These are phyloP conservation scores for Drosophila fungiperda DNA, from an alignment of 2,888 invertebrate genomes.

Conservation along the genomic window DNA sequence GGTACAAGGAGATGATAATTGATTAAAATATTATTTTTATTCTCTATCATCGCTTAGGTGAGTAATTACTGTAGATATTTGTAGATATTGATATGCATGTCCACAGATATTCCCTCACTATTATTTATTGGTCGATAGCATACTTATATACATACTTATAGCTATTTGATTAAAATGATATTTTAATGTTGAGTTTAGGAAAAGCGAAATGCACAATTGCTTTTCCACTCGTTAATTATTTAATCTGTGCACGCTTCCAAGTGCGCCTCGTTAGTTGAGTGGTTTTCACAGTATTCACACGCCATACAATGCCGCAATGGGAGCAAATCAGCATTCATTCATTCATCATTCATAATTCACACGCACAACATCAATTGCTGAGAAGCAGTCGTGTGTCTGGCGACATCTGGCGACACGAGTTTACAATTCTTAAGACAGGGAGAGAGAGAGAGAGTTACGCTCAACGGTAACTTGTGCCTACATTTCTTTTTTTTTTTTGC, in stretches of 20 bases:
- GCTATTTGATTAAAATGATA: neutral
- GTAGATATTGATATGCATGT: neutral
- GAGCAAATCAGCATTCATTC: slow-evolving; percentile 13
- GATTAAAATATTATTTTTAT: neutral
- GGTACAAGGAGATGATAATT: neutral
- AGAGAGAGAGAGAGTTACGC: neutral
- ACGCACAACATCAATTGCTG: slow-evolving; percentile 40
- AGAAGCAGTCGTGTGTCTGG: slow-evolving; percentile 22
- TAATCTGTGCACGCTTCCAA: slow-evolving; percentile 2
- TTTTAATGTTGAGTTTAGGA: slow-evolving; percentile 10
- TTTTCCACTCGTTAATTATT: slow-evolving; percentile 27
- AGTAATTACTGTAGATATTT: neutral
- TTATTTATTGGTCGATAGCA: too few species aligned
- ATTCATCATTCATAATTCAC: slow-evolving; percentile 27
- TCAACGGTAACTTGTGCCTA: slow-evolving; percentile 18
- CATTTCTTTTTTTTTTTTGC: slow-evolving; percentile 1
- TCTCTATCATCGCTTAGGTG: neutral
- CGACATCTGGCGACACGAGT: slow-evolving; percentile 45
- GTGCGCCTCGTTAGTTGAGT: slow-evolving; percentile 3
- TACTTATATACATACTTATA: neutral
- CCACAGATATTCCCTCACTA: neutral
- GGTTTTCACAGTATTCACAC: slow-evolving; percentile 36
- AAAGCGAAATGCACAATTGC: slow-evolving; percentile 42
- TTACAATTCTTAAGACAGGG: neutral
- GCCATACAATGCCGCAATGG: slow-evolving; percentile 22